A percentile compares a stretch with the other conserved stretches of the same genome.
These are phyloP conservation scores for Limnodromus scolopaceus DNA, from an alignment of 2,797 vertebrate genomes.

Conservation along the genomic window DNA sequence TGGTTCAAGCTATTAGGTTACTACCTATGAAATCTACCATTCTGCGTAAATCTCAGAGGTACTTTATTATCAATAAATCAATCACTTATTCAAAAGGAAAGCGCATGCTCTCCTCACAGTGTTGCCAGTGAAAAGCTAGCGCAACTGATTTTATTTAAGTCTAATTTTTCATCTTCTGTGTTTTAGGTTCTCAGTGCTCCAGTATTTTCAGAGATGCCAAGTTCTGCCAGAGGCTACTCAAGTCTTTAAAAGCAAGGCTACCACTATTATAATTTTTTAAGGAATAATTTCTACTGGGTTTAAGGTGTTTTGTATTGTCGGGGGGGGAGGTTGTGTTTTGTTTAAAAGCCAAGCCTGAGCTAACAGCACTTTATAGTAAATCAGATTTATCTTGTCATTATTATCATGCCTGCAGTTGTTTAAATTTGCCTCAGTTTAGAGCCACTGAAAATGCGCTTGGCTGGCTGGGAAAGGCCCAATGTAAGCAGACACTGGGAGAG, in stretches of 20 bases:
- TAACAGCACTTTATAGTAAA: background rate
- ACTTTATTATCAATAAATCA: background rate
- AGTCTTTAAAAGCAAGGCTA: background rate
- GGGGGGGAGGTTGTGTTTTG: background rate
- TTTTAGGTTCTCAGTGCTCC: background rate
- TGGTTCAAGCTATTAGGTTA: background rate
- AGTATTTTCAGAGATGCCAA: background rate
- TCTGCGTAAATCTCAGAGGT: background rate
- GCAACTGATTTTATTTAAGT: background rate
- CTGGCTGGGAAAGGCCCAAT: background rate
- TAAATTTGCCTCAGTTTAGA: background rate
- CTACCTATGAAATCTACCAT: background rate
- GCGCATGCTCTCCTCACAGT: background rate
- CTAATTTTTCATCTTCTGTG: background rate
- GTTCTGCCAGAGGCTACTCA: background rate
- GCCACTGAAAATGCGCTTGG: background rate
- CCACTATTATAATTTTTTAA: background rate
- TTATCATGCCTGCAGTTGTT: background rate
- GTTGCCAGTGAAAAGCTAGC: background rate
- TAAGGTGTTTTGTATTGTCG: background rate
- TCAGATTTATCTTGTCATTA: background rate
- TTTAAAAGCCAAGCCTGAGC: background rate
- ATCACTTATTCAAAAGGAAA: background rate
- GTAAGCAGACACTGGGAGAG: background rate
- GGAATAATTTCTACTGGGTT: background rate